A percentile compares a stretch with the other conserved stretches of the same genome.
Evolutionary conservation across 2,888 invertebrate species (phyloP).

Genomic region (Aelia acuminata): DNA sequence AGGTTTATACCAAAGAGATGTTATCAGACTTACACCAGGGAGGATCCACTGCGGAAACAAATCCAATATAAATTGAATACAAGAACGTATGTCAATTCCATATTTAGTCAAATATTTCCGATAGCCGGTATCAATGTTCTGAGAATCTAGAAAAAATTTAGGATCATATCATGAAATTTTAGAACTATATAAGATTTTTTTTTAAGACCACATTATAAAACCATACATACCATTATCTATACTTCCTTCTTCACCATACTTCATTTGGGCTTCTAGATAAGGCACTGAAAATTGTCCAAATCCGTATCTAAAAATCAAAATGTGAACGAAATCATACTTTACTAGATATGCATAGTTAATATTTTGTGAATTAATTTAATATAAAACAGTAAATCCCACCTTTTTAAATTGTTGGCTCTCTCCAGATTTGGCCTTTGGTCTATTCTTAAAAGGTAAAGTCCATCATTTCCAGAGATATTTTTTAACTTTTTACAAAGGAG

Average conservation of each 20-base stretch:
- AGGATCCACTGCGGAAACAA: constrained; percentile 85
- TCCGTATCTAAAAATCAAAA: constrained; percentile 70
- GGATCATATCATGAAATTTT: background rate
- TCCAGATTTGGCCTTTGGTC: constrained; percentile 66
- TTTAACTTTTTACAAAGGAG: constrained; percentile 65
- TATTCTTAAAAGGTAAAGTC: constrained; percentile 60
- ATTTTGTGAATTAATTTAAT: background rate
- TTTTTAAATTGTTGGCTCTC: constrained; percentile 64
- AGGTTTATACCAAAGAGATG: too few species aligned
- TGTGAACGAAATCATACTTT: constrained; percentile 4
- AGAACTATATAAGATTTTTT: too few species aligned
- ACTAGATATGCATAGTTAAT: background rate
- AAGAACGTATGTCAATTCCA: constrained; percentile 91
- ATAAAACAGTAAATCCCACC: constrained; percentile 61
- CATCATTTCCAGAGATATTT: constrained; percentile 63
- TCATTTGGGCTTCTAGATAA: constrained; percentile 73
- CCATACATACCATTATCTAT: constrained; percentile 57
- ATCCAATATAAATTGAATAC: constrained; percentile 92
- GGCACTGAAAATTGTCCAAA: constrained; percentile 77
- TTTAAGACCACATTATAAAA: background rate
- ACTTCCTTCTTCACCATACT: constrained; percentile 63
- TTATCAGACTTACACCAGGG: constrained; percentile 73
- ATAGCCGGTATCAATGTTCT: background rate
- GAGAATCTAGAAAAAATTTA: background rate
- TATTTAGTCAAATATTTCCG: constrained; percentile 67